Evolutionary conservation across 2,113 vertebrate genomes (phyloP).

Genomic region (Tonatia bakeri): DNA sequence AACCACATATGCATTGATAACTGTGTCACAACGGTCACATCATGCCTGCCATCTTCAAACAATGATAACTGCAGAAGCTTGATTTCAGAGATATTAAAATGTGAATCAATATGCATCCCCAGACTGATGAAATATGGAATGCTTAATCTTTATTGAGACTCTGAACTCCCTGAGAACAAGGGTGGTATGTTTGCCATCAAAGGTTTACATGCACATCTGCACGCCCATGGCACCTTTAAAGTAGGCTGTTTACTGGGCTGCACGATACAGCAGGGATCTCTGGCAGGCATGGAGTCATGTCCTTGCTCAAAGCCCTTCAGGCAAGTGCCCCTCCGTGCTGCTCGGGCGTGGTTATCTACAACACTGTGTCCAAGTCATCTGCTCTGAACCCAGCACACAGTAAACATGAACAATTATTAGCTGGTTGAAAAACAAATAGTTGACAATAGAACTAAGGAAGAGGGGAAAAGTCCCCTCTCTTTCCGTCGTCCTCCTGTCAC

Average conservation of each 20-base stretch:
- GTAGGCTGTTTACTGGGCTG: background rate
- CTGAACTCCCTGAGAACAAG: background rate
- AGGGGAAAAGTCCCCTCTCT: background rate
- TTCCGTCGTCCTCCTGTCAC: background rate
- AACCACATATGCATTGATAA: background rate
- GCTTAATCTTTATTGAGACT: background rate
- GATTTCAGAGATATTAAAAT: background rate
- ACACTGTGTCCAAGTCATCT: background rate
- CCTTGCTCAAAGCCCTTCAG: background rate
- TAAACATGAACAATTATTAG: background rate
- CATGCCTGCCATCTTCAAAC: background rate
- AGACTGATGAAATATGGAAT: background rate
- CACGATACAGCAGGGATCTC: background rate
- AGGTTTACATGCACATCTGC: background rate
- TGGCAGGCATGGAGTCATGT: background rate
- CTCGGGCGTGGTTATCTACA: background rate
- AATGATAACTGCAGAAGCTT: background rate
- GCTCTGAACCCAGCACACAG: background rate
- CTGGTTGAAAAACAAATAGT: background rate
- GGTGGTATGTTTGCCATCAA: rapidly evolving
- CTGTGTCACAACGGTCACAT: background rate
- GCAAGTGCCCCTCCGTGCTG: background rate
- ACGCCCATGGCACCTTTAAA: background rate
- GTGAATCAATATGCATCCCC: background rate
- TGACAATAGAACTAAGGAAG: background rate